Conservation (phyloP, 2,888 invertebrate species). For the Meta bourneti region DNA sequence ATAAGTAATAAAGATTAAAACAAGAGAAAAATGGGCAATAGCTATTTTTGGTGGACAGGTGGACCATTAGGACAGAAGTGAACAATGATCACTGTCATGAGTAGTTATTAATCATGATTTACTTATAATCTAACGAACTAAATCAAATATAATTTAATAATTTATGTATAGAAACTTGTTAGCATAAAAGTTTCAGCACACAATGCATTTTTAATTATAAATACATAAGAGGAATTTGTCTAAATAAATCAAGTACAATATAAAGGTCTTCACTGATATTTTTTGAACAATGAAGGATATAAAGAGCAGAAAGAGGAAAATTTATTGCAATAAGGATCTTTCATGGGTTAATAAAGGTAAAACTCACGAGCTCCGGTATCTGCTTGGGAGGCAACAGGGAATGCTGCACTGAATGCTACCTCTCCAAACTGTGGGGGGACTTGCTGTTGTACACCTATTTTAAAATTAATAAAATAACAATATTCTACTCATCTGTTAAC, state of each 20-base stretch:
- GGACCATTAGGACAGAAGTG: no score
- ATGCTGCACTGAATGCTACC: slow-evolving; percentile 59
- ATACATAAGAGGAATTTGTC: neutral
- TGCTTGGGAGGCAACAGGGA: slow-evolving; percentile 61
- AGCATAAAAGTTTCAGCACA: no score
- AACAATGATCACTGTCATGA: no score
- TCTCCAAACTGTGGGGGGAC: slow-evolving; percentile 52
- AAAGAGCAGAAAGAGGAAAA: neutral
- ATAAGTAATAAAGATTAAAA: no score
- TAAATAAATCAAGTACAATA: neutral
- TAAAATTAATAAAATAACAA: neutral
- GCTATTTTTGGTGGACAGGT: no score
- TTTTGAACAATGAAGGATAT: neutral
- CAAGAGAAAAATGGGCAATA: no score
- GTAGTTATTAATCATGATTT: no score
- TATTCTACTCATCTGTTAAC: neutral
- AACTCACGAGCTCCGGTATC: slow-evolving; percentile 64
- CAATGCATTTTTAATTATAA: neutral
- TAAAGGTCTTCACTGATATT: neutral
- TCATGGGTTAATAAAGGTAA: no score
- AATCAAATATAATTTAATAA: no score
- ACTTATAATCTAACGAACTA: no score
- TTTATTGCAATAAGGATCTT: no score
- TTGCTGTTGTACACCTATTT: slow-evolving; percentile 28
- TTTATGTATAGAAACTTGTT: no score